Conservation (phyloP, 2,797 vertebrate species). For the Myiotriccus ornatus region DNA sequence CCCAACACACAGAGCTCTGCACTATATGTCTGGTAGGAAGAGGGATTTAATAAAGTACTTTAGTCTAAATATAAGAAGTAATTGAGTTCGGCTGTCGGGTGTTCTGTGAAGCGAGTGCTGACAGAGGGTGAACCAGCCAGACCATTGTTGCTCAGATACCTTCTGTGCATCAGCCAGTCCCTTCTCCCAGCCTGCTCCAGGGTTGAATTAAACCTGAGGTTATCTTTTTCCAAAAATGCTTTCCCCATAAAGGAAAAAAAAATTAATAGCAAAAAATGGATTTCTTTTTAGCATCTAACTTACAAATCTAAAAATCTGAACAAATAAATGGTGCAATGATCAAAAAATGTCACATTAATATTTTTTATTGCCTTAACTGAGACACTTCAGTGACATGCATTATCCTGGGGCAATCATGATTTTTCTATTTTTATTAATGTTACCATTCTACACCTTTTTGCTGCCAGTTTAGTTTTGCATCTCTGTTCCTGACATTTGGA, state of each 20-base stretch:
- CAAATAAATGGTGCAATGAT: not conserved
- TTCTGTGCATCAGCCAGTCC: not conserved
- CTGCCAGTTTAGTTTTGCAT: not conserved
- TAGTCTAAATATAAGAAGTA: not conserved
- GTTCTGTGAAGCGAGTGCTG: not conserved
- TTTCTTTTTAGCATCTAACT: not conserved
- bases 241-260: not conserved
- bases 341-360: not conserved
- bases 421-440: not conserved
- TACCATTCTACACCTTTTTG: not conserved
- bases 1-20: not conserved
- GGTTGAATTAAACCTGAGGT: not conserved
- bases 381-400: not conserved
- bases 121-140: not conserved
- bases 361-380: not conserved
- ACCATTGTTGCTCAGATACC: not conserved
- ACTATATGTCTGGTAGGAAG: not conserved
- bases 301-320: not conserved
- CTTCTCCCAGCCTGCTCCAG: not conserved
- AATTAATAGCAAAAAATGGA: not conserved
- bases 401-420: not conserved
- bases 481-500: not conserved
- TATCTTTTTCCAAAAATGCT: not conserved
- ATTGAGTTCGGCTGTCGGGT: not conserved
- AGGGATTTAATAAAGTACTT: not conserved